phyloP scores from a whole-genome alignment of 2,797 vertebrate species.

The Adrianichthys oophorus region DNA sequence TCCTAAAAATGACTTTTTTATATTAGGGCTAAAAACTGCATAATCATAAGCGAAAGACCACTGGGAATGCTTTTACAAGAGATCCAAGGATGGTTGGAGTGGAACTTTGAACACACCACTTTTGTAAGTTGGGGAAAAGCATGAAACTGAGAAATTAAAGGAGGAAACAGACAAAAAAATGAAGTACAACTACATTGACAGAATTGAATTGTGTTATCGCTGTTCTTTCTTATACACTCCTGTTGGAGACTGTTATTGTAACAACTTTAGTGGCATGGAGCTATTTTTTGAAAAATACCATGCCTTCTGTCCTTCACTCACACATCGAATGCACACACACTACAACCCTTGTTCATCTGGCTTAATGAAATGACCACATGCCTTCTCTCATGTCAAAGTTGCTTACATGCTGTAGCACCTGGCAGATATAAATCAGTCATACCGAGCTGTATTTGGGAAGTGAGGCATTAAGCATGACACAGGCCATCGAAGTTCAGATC shows the following conservation, averaged over 20 bases:
- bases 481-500: conserved; percentile 81
- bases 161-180: conserved; percentile 19
- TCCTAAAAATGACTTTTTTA: no score
- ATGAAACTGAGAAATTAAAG: conserved; percentile 26
- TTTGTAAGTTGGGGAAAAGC: neutral
- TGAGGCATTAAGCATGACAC: conserved; percentile 85
- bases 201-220: conserved; percentile 51
- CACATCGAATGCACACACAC: conserved; percentile 50
- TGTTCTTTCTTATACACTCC: conserved; percentile 43
- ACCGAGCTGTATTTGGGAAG: conserved; percentile 82
- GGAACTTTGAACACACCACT: neutral
- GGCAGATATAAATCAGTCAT: conserved; percentile 84
- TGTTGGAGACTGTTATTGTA: conserved; percentile 56
- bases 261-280: conserved; percentile 53
- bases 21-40: no score
- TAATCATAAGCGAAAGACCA: no score
- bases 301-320: conserved; percentile 50
- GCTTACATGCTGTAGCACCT: conserved; percentile 77
- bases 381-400: conserved; percentile 65
- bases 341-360: conserved; percentile 68
- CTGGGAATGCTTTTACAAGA: no score
- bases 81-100: no score
- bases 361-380: conserved; percentile 77
- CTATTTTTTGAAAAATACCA: conserved; percentile 70
- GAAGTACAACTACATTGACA: conserved; percentile 50